Evolutionary conservation across 2,113 vertebrate genomes (phyloP).

Genomic region (Ornithorhynchus anatinus): DNA sequence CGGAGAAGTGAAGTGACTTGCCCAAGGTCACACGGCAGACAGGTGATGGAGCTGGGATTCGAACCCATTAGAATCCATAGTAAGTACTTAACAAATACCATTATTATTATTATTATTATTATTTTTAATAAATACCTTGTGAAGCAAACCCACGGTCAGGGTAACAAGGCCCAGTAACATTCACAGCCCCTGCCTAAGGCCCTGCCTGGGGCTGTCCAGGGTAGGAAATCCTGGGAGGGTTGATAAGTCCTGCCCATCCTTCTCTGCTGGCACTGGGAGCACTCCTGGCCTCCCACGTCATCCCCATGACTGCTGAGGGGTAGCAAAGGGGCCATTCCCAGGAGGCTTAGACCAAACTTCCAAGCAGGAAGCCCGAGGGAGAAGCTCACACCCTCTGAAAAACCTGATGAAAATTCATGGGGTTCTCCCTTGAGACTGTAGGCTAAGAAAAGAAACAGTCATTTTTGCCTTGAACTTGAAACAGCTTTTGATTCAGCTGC

Average conservation of each 20-base stretch:
- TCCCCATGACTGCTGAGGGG: background rate
- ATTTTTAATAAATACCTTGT: too few species aligned
- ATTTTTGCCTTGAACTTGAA: background rate
- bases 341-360: background rate
- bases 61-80: too few species aligned
- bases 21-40: too few species aligned
- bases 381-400: background rate
- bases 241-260: too few species aligned
- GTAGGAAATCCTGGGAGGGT: background rate
- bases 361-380: background rate
- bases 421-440: background rate
- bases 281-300: background rate
- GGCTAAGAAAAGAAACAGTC: background rate
- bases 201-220: conserved; percentile 8
- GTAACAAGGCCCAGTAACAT: conserved; percentile 1
- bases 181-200: conserved; percentile 17
- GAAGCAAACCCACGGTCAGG: too few species aligned
- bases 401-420: background rate
- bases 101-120: too few species aligned
- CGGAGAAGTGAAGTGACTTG: too few species aligned
- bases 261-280: conserved; percentile 7
- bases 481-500: background rate
- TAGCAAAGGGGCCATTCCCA: background rate
- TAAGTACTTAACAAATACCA: too few species aligned
- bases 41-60: too few species aligned